Evolutionary conservation across 2,797 vertebrate species (phyloP), one percentile per base, ranked within the genome.

Genomic region (Pantherophis vulpinus): DNA sequence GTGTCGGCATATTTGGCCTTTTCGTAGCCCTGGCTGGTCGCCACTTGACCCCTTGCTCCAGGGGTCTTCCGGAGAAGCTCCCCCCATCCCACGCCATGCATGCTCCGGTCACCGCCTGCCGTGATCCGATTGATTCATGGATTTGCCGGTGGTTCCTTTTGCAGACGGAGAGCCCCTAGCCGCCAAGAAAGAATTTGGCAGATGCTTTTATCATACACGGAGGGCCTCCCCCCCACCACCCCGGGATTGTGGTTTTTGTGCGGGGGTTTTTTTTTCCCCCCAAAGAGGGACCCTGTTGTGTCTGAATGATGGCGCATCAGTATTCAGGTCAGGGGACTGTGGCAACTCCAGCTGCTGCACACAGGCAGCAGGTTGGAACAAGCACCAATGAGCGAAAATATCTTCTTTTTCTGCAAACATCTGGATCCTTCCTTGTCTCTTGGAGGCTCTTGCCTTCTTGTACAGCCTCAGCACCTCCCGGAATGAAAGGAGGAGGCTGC

Each of bases 271-370:
- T 4, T 4, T 4, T 42, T 3, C 56, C 13, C 55, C 56, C 56
- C 56, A 58, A 58, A 59, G 92, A 66, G 90, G 29, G 86, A 74
- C 90, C 4, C 89, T 91, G 92, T 88, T 91, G 55, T 93, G 93
- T 88, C 93, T 93, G 93, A 90, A 54, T 55, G 90, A 29, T 60
- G 60, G n/a, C 7, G 0, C 93, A 91, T 93, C 90, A 93, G 90
- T 93, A 93, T 93, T 86, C 93, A 47, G 60, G 86, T 55, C 90
- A 91, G 90, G 61, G 79, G 32, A 5, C 51, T 23, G 89, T 27
- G 6, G 56, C 74, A 47, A 86, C 90, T 66, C 14, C 55, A 56
- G 86, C 29, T 83, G 93, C 63, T 27, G 23, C 1, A 4, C 29
- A n/a, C n/a, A 27, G 90, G 14, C 51, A 18, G 51, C 86, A 16